phyloP scores from a whole-genome alignment of 2,888 invertebrate genomes.

The Crocallis elinguaria region DNA sequence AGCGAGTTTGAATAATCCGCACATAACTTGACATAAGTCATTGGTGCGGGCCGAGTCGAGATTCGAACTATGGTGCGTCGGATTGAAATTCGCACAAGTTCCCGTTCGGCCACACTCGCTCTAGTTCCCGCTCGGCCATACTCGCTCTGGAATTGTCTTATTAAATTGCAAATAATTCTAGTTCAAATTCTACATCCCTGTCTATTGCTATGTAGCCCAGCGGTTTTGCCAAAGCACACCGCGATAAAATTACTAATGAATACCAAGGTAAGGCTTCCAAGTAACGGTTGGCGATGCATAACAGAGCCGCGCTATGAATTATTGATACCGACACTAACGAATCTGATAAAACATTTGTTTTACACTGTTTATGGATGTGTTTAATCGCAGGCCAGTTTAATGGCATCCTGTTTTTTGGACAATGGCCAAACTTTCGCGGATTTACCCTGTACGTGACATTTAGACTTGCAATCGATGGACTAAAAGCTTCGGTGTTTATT shows the following conservation, averaged over 20 bases:
- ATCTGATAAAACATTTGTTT: conserved; percentile 80
- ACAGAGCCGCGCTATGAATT: conserved; percentile 76
- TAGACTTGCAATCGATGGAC: conserved; percentile 33
- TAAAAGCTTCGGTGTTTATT: conserved; percentile 9
- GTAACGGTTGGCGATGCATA: conserved; percentile 81
- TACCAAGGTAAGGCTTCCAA: conserved; percentile 75
- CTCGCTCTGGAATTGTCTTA: not conserved
- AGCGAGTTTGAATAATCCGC: too few relatives aligned
- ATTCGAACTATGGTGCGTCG: too few relatives aligned
- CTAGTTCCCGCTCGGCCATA: too few relatives aligned
- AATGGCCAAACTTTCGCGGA: conserved; percentile 45
- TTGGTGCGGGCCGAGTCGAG: too few relatives aligned
- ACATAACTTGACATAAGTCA: too few relatives aligned
- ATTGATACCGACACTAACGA: conserved; percentile 75
- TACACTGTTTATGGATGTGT: conserved; percentile 63
- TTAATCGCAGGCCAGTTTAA: conserved; percentile 61
- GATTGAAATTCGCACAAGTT: too few relatives aligned
- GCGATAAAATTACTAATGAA: conserved; percentile 82
- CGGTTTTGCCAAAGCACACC: conserved; percentile 82
- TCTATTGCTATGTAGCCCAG: conserved; percentile 73
- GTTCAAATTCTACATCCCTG: conserved; percentile 46
- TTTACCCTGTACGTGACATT: conserved; percentile 49
- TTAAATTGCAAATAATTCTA: conserved; percentile 29
- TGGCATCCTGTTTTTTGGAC: conserved; percentile 47
- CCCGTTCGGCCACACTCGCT: too few relatives aligned